Evolutionary conservation across 2,797 vertebrate genomes (phyloP), one percentile per base, ranked within the genome.

Genomic region (Myripristis murdjan): DNA sequence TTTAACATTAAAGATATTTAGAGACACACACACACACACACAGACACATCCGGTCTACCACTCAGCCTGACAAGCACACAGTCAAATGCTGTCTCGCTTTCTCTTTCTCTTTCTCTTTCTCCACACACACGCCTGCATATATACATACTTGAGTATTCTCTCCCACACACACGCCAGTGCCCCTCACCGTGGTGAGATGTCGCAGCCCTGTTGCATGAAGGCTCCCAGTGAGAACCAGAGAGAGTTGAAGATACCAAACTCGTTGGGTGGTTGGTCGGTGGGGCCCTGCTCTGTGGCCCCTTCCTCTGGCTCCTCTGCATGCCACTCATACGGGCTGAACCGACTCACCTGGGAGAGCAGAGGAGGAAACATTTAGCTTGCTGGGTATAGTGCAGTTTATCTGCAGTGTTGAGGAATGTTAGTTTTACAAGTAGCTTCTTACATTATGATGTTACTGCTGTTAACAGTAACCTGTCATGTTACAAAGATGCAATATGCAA

Each of bases 161-260:
- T 77, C 57, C 67, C 75, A 39, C 77, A 61, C 75, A 54, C 60
- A 37, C 59, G 37, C 69, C 51, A 22, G 18, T 37, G 22, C 33
- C 47, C 41, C 91, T 94, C 89, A 99, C 98, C 98, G 96, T 81
- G 98, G 98, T 53, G 98, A 99, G 93, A 99, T 99, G 93, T 99
- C 98, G 79, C 98, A 99, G 94, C 98, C 98, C 94, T 99, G 98
- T 84, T 99, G 98, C 98, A 99, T 99, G 91, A 99, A 99, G 72
- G 98, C 98, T 85, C 98, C 98, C 91, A 99, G 95, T 56, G 97
- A 99, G 92, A 99, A 99, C 98, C 98, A 99, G 79, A 99, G 96
- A 77, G 98, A 99, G 95, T 99, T 99, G 92, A 99, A 99, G 94
- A 99, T 99, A 82, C 98, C 98, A 83, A 99, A 99, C 84, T 99